Evolutionary conservation across 2,888 invertebrate species (phyloP), one percentile per base, ranked within the genome.

Genomic region (Dysmachus trigonus): DNA sequence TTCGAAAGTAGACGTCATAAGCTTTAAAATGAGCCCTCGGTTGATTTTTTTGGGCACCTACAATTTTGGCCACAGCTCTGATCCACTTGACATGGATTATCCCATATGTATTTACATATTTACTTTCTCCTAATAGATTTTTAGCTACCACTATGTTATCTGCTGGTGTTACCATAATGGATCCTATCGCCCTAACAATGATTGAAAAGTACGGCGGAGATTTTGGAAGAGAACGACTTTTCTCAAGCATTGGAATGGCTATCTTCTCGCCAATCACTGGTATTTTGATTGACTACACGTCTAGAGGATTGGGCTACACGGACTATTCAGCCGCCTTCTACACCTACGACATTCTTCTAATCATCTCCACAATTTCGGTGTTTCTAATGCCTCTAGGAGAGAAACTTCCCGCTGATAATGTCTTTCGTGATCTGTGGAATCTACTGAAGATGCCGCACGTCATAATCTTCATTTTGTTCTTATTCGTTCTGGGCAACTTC

Each of bases 281-380:
- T 88, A 93, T 95, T 89, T 93, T 96, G 89, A 96, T 96, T 91
- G 96, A 96, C 93, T 94, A 92, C 86, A 90, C 89, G 2, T 92
- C 92, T 1, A 88, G 91, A 15, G 92, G 92, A 91, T 89, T 94
- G 93, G 96, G 95, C 88, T 95, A 96, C 91, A 96, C 96, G 1
- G 96, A 97, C 91, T 97, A 97, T 92, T 96, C 96, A 84, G 95
- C 96, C n/a, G 96, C 97, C n/a, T 97, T 97, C 91, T 97, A 96
- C 90, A 94, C 95, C 0, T 96, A 96, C 89, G 96, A 96, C 90
- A 94, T 94, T 76, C 92, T 97, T 53, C 93, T 96, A 88, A 91
- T 95, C 15, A 93, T 96, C 89, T 95, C 97, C 33, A 95, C 96
- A 0, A 90, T 96, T 83, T 95, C 96, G 0, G 95, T 97, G 6